Percentiles rank a stretch among this genome's conserved stretches.
Evolutionary conservation across 2,888 invertebrate species (phyloP).

Genomic region (Orthosia gothica): DNA sequence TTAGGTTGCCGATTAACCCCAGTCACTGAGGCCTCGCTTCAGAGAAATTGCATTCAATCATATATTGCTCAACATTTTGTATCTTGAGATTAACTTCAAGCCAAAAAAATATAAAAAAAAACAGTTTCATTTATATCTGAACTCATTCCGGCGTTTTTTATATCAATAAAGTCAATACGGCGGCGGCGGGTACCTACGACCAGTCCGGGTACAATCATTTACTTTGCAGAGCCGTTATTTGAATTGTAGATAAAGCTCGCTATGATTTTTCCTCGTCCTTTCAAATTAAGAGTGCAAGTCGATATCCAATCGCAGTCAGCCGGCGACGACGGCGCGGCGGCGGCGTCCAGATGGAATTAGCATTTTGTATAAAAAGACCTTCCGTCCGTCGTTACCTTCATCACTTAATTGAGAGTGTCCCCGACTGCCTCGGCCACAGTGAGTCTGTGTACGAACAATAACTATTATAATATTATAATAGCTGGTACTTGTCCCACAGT

Average conservation of each 20-base stretch:
- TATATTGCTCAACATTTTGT: not conserved
- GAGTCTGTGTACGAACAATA: not conserved
- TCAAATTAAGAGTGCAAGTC: constrained; percentile 68
- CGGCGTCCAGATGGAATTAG: constrained; percentile 64
- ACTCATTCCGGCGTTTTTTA: not conserved
- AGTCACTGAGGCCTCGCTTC: not conserved
- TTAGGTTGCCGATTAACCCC: not conserved
- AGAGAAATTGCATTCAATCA: not conserved
- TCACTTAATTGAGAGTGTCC: constrained; percentile 52
- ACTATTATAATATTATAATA: not conserved
- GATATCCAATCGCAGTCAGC: constrained; percentile 64
- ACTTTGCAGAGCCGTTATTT: constrained; percentile 48
- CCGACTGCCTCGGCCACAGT: not conserved
- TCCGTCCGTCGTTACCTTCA: constrained; percentile 51
- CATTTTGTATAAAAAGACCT: constrained; percentile 70
- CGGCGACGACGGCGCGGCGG: constrained; percentile 2
- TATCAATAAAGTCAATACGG: constrained; percentile 30
- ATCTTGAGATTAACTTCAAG: not conserved
- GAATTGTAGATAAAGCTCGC: constrained; percentile 47
- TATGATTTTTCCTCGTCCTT: constrained; percentile 50
- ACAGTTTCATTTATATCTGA: not conserved
- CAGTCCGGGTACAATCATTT: constrained; percentile 21
- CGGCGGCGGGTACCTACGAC: constrained; percentile 2
- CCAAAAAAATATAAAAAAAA: too few relatives aligned
- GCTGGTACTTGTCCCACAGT: not conserved